phyloP scores from a whole-genome alignment of 2,888 invertebrate species.

The Gisinianus flammeolus region DNA sequence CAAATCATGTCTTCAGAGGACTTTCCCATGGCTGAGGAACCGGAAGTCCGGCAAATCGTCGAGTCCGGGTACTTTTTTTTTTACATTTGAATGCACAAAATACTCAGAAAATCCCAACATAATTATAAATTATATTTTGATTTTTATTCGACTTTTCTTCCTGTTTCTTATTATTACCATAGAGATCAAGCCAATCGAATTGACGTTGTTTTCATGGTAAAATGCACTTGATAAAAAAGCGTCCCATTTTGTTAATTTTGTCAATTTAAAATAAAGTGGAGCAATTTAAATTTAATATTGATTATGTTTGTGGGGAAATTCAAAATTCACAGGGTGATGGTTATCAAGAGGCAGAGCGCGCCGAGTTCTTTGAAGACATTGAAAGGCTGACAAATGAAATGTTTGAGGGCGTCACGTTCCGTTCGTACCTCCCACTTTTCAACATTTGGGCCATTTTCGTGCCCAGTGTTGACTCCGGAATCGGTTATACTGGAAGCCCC shows the following conservation, averaged over 20 bases:
- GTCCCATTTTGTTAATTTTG: neutral
- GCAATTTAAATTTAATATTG: neutral
- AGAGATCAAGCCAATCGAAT: constrained; percentile 48
- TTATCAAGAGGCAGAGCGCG: constrained; percentile 40
- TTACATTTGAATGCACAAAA: neutral
- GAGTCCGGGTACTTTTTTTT: constrained; percentile 41
- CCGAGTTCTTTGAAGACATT: constrained; percentile 44
- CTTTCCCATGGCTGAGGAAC: neutral
- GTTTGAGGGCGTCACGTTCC: constrained; percentile 53
- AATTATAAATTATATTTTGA: too few species aligned
- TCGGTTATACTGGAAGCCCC: constrained; percentile 51
- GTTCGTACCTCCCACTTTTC: constrained; percentile 50
- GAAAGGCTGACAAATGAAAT: constrained; percentile 46
- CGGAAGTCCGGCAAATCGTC: constrained; percentile 52
- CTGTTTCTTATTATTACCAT: neutral
- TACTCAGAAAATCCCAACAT: too few species aligned
- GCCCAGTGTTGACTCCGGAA: constrained; percentile 51
- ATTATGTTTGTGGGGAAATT: too few species aligned
- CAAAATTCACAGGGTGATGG: constrained; percentile 41
- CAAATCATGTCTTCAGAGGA: neutral
- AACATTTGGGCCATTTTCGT: constrained; percentile 57
- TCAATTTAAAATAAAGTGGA: neutral
- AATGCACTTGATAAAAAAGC: neutral
- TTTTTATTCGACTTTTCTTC: too few species aligned
- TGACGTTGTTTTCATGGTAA: constrained; percentile 55